Evolutionary conservation across 2,113 vertebrate genomes (phyloP), one percentile per base, ranked within the genome.

Genomic region (Anser brachyrhynchus): DNA sequence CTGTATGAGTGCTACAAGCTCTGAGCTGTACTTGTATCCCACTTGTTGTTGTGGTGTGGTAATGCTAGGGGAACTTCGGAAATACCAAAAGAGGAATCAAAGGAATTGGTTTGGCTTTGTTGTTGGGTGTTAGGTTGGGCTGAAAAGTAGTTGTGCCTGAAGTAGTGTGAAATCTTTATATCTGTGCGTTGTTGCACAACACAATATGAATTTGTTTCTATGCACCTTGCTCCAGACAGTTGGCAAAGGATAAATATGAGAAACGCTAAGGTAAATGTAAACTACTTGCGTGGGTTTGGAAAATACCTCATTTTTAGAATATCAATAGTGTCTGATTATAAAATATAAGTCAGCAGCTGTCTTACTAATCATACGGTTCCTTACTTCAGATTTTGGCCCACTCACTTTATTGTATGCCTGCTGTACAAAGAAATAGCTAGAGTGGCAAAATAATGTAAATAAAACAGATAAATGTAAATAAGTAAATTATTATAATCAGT

Each of bases 1-100:
- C 39, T 6, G 0, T 11, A 2, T 1, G 16, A 31, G 43, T 11
- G 4, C 31, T 67, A 19, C 18, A 17, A 73, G 51, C 51, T 33
- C 8, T 18, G 49, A 6, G 6, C 13, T 54, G 26, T 1, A 2
- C 52, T 49, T 16, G 4, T 8, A 29, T 73, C 41, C 9, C 20
- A 10, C 26, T 54, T 29, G 13, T 69, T 37, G 29, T 3, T n/a
- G n/a, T n/a, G n/a, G 2, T 39, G 2, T 22, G 23, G 26, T 13
- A 43, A 61, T 15, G 28, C 8, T 22, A 6, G 13, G 21, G 49
- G 21, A 73, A 74, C 28, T 72, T 65, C 28, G 37, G 49, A 84
- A 77, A 58, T 77, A 61, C 7, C 17, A 28, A 26, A 64, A 41
- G 26, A 41, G 41, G 26, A 65, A 41, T 65, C 28, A 65, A 65